A percentile compares a stretch with the other conserved stretches of the same genome.
phyloP scores from a whole-genome alignment of 2,888 invertebrate genomes.

The Xylota sylvarum region DNA sequence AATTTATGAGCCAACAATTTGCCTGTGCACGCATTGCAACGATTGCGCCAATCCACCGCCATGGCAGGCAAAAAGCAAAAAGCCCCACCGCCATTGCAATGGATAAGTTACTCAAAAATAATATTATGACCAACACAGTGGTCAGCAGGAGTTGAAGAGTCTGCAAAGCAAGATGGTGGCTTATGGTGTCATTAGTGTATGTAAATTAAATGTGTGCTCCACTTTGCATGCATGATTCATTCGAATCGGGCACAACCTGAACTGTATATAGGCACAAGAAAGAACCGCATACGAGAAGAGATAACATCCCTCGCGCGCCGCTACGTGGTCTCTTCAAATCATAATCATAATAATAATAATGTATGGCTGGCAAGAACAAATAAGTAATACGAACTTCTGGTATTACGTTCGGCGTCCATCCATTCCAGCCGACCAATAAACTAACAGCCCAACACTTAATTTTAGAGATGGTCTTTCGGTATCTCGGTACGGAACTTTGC shows the following conservation, averaged over 20 bases:
- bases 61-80: neutral
- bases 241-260: neutral
- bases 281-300: neutral
- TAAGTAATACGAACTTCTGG: constrained; percentile 80
- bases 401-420: constrained; percentile 77
- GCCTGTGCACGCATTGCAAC: constrained; percentile 37
- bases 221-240: constrained; percentile 32
- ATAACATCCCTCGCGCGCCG: constrained; percentile 25
- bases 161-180: neutral
- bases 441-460: constrained; percentile 59
- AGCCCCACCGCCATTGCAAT: neutral
- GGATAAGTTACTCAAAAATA: constrained; percentile 24
- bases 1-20: constrained; percentile 54
- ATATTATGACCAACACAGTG: constrained; percentile 1
- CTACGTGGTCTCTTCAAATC: constrained; percentile 53
- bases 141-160: constrained; percentile 17
- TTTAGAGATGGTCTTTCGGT: constrained; percentile 38
- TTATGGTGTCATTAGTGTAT: constrained; percentile 42
- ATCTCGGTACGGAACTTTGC: constrained; percentile 9
- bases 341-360: constrained; percentile 63
- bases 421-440: constrained; percentile 57
- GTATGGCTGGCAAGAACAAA: constrained; percentile 78
- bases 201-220: constrained; percentile 11
- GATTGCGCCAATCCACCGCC: neutral
- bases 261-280: neutral